Base-by-base conservation (phyloP, 2,888 invertebrate genomes). In the Cheilosia impressa region DNA sequence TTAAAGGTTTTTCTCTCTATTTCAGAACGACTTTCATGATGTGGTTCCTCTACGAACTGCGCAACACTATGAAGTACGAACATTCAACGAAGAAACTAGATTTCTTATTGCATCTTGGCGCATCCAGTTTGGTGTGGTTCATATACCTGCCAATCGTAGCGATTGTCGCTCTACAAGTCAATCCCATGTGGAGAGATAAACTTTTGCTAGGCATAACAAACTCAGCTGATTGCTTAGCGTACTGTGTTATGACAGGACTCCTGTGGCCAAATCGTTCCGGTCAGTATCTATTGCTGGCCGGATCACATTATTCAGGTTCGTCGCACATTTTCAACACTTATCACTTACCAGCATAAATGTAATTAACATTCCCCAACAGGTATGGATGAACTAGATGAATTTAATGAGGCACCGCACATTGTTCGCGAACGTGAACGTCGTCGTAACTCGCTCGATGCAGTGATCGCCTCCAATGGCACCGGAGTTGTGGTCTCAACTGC, bases 121-220 rank as follows among this genome's bases (percentile, higher is more conserved):
- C 99, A 15, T 98, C 98, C 17, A 98, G 98, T 90, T 94, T 99
- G 47, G 99, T 99, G 13, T 99, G 99, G 99, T 98, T 99, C 91
- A 97, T 98, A 88, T 99, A 99, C 92, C 94, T 99, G 90, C 98
- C 99, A 13, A 96, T 98, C 81, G 96, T 99, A 88, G 98, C 98
- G 72, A 94, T 99, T 69, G 96, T 99, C 88, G 97, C 98, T 13
- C 93, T 98, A 71, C 97, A 98, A 93, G 96, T 99, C 71, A 98
- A 98, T 84, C 96, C 98, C 55, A 93, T 99, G 89, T 99, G 98
- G 98, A 95, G 98, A 93, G 97, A 97, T 92, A 99, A 99, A 93
- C 95, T 99, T 89, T 93, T 99, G 79, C 93, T 98, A 90, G 98
- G 98, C 90, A 98, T 99, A 90, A 98, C 97, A 24, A 98, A 98